A percentile compares a stretch with the other conserved stretches of the same genome.
These are phyloP conservation scores for Syncerus caffer DNA, from an alignment of 2,797 vertebrate species.

Conservation along the genomic window DNA sequence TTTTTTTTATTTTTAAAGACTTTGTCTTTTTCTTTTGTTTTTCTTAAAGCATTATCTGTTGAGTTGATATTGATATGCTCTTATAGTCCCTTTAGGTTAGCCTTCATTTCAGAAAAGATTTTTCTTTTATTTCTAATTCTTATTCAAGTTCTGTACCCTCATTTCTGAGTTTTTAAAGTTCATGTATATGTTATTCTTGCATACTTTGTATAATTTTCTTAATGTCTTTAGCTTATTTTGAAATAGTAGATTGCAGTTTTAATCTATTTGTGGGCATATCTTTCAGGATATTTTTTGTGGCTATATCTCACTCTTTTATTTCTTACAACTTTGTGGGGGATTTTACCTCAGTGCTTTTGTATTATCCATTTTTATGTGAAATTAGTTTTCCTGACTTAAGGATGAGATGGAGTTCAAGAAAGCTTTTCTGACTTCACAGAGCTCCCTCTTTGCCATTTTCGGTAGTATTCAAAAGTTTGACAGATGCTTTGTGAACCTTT, in stretches of 20 bases:
- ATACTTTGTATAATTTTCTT: background rate
- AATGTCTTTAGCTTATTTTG: background rate
- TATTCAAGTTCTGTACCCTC: background rate
- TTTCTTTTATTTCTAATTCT: slow-evolving; percentile 11
- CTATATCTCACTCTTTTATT: background rate
- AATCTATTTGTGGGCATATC: background rate
- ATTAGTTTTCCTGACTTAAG: slow-evolving; percentile 20
- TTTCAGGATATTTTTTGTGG: background rate
- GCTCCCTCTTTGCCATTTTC: background rate
- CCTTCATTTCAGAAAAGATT: background rate
- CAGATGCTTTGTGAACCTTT: background rate
- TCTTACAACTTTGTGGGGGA: background rate
- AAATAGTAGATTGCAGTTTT: background rate
- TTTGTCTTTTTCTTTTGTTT: background rate
- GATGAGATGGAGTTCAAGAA: background rate
- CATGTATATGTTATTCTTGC: background rate
- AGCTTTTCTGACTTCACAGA: background rate
- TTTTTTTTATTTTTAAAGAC: background rate
- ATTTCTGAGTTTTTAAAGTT: slow-evolving; percentile 26
- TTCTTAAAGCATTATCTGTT: background rate
- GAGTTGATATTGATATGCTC: background rate
- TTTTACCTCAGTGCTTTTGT: background rate
- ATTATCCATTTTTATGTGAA: slow-evolving; percentile 18
- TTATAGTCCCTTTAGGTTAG: background rate
- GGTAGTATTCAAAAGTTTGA: background rate